Base-by-base conservation (phyloP, 2,888 invertebrate species). In the Agonum fuliginosum region DNA sequence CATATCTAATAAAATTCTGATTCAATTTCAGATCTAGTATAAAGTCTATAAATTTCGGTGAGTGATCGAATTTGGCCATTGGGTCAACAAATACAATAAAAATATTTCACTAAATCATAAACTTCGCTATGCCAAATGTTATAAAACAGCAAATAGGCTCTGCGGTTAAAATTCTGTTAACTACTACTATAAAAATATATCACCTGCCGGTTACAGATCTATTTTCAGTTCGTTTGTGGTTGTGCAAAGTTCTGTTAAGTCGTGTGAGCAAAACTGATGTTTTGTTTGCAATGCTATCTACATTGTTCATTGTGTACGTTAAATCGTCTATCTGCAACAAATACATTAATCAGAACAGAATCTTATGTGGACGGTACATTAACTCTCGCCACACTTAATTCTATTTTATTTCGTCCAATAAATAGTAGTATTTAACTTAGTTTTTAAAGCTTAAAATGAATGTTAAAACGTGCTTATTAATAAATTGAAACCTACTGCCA, bases 241-340 rank as follows among this genome's bases (percentile, higher is more conserved):
- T 75, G 65, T 75, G 75, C 75, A 67, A n/a, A 34, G 34, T 14
- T 67, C 67, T 65, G 34, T 37, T 12, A 8, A 75, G 30, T 75
- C 30, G 65, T 12, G 67, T 20, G n/a, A 75, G 75, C 17, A 75
- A 34, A 48, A 67, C 22, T 22, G 75, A 75, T 14, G 75, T 67
- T 75, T 1, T 51, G 83, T 84, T 79, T 2, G 80, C 79, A 10
- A 80, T 79, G 54, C 82, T 84, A 78, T 87, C 87, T 10, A 88
- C 85, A 27, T 83, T 82, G 22, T 84, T 83, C 83, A 88, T 82
- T 76, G 86, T 86, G 24, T 85, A 83, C 1, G 86, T 85, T 79
- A 88, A 85, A 82, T 87, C 87, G 76, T 84, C 85, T 81, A 88
- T 84, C 88, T 88, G 79, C 69, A 82, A 81, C 67, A 37, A 27